Percentiles rank a stretch among this genome's conserved stretches.
Conservation (phyloP, 2,797 vertebrate genomes). For the Platalea minor region DNA sequence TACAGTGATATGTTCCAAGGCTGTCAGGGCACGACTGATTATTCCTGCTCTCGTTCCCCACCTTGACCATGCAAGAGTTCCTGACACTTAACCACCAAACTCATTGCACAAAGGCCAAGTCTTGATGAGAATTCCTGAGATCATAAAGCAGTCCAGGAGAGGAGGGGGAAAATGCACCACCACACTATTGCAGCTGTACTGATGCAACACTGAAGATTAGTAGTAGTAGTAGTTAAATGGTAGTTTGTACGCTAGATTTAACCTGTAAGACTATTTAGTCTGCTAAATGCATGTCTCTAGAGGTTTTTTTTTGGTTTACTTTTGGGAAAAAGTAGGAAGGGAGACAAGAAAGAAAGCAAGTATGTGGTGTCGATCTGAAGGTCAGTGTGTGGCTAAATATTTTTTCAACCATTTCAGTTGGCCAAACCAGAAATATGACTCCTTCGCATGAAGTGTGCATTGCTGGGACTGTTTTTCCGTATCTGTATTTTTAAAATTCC, state of each 20-base stretch:
- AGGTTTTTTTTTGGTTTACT: background rate
- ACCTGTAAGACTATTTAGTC: background rate
- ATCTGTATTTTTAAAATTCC: background rate
- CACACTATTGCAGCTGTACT: background rate
- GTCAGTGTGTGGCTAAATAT: background rate
- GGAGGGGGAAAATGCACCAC: too few species aligned
- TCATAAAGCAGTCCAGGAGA: too few species aligned
- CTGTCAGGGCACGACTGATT: too few species aligned
- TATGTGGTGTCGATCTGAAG: background rate
- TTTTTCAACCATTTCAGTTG: background rate
- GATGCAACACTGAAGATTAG: background rate
- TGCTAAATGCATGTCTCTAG: background rate
- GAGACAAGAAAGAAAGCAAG: background rate
- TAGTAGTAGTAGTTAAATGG: background rate
- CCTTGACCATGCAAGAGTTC: too few species aligned
- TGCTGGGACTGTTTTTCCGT: background rate
- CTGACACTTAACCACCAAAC: too few species aligned
- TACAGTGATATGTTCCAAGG: too few species aligned
- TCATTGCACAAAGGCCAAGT: too few species aligned
- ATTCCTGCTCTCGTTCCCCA: too few species aligned
- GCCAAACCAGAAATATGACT: background rate
- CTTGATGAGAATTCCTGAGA: too few species aligned
- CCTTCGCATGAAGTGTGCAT: background rate
- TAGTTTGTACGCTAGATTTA: background rate
- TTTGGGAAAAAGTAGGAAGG: background rate